Evolutionary conservation across 2,888 invertebrate species (phyloP), one percentile per base, ranked within the genome.

Genomic region (Pollenia labialis): DNA sequence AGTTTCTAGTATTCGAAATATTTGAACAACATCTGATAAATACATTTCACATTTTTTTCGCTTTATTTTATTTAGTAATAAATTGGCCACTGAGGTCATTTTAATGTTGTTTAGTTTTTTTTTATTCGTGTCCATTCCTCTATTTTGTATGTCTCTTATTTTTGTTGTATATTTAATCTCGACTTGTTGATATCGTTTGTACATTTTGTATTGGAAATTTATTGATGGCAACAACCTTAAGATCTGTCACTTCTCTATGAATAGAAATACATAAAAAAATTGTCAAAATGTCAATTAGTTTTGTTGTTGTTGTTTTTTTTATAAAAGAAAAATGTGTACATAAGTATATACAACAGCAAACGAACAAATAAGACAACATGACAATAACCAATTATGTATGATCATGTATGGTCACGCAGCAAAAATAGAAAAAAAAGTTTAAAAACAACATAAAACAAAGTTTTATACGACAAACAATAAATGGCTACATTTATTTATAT

Each of bases 251-350:
- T 84, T 81, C 56, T 84, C 69, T 84, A 77, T 81, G 84, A 81
- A 84, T 77, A 77, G 74, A 87, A 83, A 86, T 56, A 83, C 69
- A 79, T 46, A 71, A 50, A 81, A 86, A 86, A 77, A 87, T 84
- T 87, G 87, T 87, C 87, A 87, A 87, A 87, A 87, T 87, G 87
- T 87, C 87, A 87, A 87, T 87, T 87, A 87, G 84, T 87, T 87
- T 84, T 48, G 12, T 48, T 66, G 46, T 48, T 50, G 46, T 14
- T 48, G 46, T 58, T 79, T 32, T 32, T 76, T 23, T 40, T 54
- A 66, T 44, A 64, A 40, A 32, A 66, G 69, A 83, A 32, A 6
- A 1, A 32, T 23, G 23, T n/a, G 3, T 23, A 23, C 1, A 3
- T 23, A 23, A 23, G 23, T 32, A 32, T 50, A 50, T 50, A 54